These are phyloP conservation scores for Poeciliopsis prolifica DNA, from an alignment of 2,113 vertebrate genomes.

Conservation along the genomic window DNA sequence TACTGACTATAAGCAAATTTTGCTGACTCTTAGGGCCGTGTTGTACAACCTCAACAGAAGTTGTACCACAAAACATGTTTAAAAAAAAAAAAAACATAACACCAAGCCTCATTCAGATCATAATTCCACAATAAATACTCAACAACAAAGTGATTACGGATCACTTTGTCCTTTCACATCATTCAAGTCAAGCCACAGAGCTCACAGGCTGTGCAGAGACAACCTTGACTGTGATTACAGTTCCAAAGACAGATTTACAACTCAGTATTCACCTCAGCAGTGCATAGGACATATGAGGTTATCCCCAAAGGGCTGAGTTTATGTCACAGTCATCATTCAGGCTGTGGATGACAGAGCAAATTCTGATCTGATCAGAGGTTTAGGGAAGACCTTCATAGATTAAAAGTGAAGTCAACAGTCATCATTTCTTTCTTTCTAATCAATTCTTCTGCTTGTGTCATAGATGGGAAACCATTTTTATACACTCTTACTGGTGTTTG, in stretches of 20 bases:
- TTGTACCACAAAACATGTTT: background rate
- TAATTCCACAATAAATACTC: background rate
- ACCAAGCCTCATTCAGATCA: background rate
- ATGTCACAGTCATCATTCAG: background rate
- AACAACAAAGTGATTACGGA: background rate
- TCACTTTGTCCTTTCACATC: background rate
- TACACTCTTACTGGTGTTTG: background rate
- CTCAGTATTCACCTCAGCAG: background rate
- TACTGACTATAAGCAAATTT: background rate
- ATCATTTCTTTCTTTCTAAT: no score
- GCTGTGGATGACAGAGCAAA: background rate
- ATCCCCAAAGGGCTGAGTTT: background rate
- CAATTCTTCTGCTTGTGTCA: background rate
- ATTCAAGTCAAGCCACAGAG: background rate
- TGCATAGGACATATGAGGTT: background rate
- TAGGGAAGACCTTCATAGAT: no score
- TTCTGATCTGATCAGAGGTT: no score
- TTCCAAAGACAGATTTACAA: background rate
- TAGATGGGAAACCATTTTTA: background rate
- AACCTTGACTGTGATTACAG: background rate
- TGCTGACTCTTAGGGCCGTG: background rate
- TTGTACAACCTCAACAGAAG: background rate
- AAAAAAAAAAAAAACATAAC: background rate
- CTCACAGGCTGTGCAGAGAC: background rate
- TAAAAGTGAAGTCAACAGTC: no score